Evolutionary conservation across 2,888 invertebrate species (phyloP).

Genomic region (Ommatoiulus sabulosus): DNA sequence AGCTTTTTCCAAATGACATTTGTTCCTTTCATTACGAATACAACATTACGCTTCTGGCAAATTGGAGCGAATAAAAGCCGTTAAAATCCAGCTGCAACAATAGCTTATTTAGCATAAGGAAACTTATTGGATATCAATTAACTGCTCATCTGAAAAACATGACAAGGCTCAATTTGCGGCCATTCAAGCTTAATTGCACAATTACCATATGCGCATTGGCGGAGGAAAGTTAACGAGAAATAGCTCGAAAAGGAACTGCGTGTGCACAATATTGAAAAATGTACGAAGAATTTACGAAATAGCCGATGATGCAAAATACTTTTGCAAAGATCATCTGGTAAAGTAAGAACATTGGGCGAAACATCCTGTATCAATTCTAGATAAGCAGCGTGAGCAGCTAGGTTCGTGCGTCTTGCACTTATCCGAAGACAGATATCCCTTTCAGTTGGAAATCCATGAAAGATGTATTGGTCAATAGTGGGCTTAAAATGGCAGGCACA

Average conservation of each 20-base stretch:
- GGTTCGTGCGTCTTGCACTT: not conserved
- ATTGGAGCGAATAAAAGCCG: not conserved
- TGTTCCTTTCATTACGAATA: not conserved
- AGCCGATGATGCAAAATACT: no score
- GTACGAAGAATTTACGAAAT: no score
- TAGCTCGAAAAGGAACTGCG: no score
- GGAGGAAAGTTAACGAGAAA: no score
- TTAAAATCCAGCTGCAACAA: not conserved
- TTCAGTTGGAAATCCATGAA: slow-evolving; percentile 14
- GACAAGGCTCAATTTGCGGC: not conserved
- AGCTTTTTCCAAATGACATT: not conserved
- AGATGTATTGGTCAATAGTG: slow-evolving; percentile 17
- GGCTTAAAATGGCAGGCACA: not conserved
- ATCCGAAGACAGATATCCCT: not conserved
- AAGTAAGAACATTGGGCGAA: not conserved
- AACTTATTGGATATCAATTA: not conserved
- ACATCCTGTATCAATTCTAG: not conserved
- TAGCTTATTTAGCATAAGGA: not conserved
- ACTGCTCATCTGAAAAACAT: not conserved
- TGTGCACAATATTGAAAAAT: no score
- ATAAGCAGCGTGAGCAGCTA: not conserved
- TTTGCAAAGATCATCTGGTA: not conserved
- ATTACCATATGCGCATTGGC: no score
- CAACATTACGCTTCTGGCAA: not conserved
- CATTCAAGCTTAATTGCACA: no score